phyloP scores from a whole-genome alignment of 1,140 invertebrate species.

The Drosophila albomicans region DNA sequence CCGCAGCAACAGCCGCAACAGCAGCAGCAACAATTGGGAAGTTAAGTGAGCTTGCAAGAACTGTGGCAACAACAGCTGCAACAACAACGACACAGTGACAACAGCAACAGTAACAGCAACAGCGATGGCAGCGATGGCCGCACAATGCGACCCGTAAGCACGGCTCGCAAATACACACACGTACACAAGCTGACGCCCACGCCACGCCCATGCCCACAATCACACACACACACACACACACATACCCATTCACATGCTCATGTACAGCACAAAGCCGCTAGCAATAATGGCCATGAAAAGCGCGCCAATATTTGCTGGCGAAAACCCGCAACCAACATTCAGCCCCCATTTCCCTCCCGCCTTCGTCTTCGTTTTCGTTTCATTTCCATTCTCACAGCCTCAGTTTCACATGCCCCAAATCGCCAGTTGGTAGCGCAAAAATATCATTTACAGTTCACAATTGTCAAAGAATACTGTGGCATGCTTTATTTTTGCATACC shows the following conservation, averaged over 20 bases:
- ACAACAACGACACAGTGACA: slow-evolving; percentile 7
- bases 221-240: slow-evolving; percentile 4
- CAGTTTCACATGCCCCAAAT: neutral
- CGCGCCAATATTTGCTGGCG: slow-evolving; percentile 32
- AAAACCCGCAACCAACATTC: too few relatives aligned
- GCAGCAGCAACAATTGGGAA: slow-evolving; percentile 26
- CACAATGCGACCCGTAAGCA: slow-evolving; percentile 8
- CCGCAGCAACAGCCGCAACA: slow-evolving; percentile 17
- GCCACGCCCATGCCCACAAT: neutral
- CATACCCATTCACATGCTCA: neutral
- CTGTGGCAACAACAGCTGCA: slow-evolving; percentile 3
- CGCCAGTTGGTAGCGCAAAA: slow-evolving; percentile 24
- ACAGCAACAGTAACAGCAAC: neutral
- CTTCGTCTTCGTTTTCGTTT: neutral
- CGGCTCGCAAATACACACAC: slow-evolving; percentile 2
- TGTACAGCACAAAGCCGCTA: slow-evolving; percentile 6
- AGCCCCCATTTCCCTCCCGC: neutral
- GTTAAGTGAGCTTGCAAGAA: slow-evolving; percentile 33
- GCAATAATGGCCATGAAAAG: slow-evolving; percentile 30
- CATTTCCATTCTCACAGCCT: neutral
- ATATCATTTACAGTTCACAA: slow-evolving; percentile 35
- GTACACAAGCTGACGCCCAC: neutral
- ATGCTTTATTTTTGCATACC: neutral
- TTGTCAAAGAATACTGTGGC: slow-evolving; percentile 24
- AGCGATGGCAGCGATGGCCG: slow-evolving; percentile 26